Evolutionary conservation across 1,140 invertebrate species (phyloP).

Genomic region (Sarcophaga bullata): DNA sequence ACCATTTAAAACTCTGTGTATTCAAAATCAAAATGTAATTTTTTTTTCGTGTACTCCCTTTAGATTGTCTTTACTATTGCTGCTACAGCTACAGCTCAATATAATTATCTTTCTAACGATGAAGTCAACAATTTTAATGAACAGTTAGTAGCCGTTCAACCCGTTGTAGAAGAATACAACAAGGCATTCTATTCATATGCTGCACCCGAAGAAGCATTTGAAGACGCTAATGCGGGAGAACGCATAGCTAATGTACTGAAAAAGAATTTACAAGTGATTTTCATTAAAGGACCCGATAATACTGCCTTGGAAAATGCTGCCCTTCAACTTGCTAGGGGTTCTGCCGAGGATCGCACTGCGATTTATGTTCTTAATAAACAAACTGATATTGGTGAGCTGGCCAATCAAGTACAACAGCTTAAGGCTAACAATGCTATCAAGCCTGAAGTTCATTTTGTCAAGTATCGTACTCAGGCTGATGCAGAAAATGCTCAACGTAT

Average conservation of each 20-base stretch:
- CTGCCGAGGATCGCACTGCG: slow-evolving; percentile 82
- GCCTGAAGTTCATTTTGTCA: slow-evolving; percentile 79
- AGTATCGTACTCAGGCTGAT: slow-evolving; percentile 75
- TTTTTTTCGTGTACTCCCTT: background rate
- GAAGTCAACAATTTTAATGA: slow-evolving; percentile 46
- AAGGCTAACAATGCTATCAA: slow-evolving; percentile 63
- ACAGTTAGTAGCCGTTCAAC: slow-evolving; percentile 49
- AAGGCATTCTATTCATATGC: slow-evolving; percentile 58
- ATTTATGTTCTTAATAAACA: slow-evolving; percentile 85
- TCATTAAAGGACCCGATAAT: slow-evolving; percentile 79
- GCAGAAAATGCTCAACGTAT: slow-evolving; percentile 58
- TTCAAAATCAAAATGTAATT: background rate
- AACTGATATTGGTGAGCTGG: slow-evolving; percentile 53
- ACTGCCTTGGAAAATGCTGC: slow-evolving; percentile 71
- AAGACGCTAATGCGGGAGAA: slow-evolving; percentile 49
- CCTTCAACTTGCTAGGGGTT: slow-evolving; percentile 71
- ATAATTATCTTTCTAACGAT: slow-evolving; percentile 51
- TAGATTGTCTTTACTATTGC: slow-evolving; percentile 55
- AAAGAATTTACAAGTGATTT: slow-evolving; percentile 86
- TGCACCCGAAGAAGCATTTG: slow-evolving; percentile 57
- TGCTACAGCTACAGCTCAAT: slow-evolving; percentile 49
- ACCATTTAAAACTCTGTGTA: background rate
- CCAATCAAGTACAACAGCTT: slow-evolving; percentile 52
- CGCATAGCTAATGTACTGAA: slow-evolving; percentile 68
- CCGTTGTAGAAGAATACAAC: slow-evolving; percentile 52